phyloP scores from a whole-genome alignment of 2,888 invertebrate genomes.

The Drosophila multiciliata region DNA sequence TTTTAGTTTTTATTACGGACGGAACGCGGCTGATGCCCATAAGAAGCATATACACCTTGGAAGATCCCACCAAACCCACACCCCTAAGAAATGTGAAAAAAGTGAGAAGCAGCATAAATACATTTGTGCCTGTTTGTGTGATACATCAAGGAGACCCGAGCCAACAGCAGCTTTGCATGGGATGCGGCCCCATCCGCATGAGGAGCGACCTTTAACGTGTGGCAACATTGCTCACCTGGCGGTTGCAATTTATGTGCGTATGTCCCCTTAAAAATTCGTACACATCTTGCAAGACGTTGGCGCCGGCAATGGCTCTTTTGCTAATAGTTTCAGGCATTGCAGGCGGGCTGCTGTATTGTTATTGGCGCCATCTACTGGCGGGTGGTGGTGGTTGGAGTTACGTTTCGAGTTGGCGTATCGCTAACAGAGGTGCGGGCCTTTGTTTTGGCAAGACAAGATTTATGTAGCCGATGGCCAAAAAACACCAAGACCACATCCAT shows the following conservation, averaged over 20 bases:
- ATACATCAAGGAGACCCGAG: slow-evolving; percentile 63
- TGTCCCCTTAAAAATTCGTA: slow-evolving; percentile 66
- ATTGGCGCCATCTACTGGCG: slow-evolving; percentile 41
- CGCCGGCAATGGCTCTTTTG: slow-evolving; percentile 44
- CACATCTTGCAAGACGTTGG: slow-evolving; percentile 33
- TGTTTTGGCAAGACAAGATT: slow-evolving; percentile 76
- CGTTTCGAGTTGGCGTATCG: slow-evolving; percentile 22
- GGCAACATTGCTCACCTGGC: slow-evolving; percentile 64
- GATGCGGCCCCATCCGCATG: not conserved
- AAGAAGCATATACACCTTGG: slow-evolving; percentile 50
- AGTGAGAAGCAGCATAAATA: slow-evolving; percentile 65
- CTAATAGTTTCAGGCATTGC: slow-evolving; percentile 70
- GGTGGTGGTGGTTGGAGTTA: not conserved
- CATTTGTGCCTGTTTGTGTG: slow-evolving; percentile 78
- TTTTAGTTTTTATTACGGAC: slow-evolving; percentile 80
- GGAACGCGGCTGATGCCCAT: slow-evolving; percentile 68
- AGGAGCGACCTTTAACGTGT: not conserved
- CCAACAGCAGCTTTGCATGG: not conserved
- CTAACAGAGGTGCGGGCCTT: slow-evolving; percentile 36
- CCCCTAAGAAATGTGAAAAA: not conserved
- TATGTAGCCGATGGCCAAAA: slow-evolving; percentile 69
- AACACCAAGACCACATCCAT: slow-evolving; percentile 32
- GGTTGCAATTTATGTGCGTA: slow-evolving; percentile 75
- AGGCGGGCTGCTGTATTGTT: slow-evolving; percentile 43
- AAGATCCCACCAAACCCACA: not conserved